These are phyloP conservation scores for Drosophila borborema DNA, from an alignment of 2,888 invertebrate genomes.

Conservation along the genomic window DNA sequence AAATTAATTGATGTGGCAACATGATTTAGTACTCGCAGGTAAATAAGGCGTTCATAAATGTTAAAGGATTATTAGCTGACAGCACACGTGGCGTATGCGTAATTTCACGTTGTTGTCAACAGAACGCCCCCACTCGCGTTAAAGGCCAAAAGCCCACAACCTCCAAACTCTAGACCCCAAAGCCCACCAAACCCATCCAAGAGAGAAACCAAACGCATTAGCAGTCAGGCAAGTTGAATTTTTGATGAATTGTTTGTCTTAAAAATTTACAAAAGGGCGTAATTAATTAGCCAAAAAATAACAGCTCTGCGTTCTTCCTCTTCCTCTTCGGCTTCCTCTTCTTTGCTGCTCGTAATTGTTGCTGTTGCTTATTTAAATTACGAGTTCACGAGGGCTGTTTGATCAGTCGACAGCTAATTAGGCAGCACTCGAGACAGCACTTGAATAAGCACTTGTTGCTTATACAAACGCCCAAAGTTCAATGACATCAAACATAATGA, in stretches of 20 bases:
- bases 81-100: slow-evolving; percentile 73
- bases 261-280: slow-evolving; percentile 74
- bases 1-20: slow-evolving; percentile 80
- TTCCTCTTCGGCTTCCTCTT: neutral
- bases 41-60: slow-evolving; percentile 78
- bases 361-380: slow-evolving; percentile 52
- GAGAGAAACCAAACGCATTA: slow-evolving; percentile 44
- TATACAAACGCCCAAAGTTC: slow-evolving; percentile 33
- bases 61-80: slow-evolving; percentile 79
- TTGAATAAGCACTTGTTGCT: slow-evolving; percentile 45
- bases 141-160: no score
- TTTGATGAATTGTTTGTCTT: slow-evolving; percentile 79
- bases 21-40: slow-evolving; percentile 78
- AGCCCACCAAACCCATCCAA: slow-evolving; percentile 4
- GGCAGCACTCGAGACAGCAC: slow-evolving; percentile 54
- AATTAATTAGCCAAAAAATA: slow-evolving; percentile 72
- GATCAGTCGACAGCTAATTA: slow-evolving; percentile 70
- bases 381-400: slow-evolving; percentile 60
- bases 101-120: slow-evolving; percentile 53
- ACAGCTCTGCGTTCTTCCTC: slow-evolving; percentile 15
- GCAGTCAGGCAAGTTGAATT: slow-evolving; percentile 61
- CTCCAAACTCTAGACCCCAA: no score
- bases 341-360: slow-evolving; percentile 25
- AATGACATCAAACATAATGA: slow-evolving; percentile 35
- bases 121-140: neutral